Evolutionary conservation across 2,888 invertebrate species (phyloP), one percentile per base, ranked within the genome.

Genomic region (Strigamia crassipes): DNA sequence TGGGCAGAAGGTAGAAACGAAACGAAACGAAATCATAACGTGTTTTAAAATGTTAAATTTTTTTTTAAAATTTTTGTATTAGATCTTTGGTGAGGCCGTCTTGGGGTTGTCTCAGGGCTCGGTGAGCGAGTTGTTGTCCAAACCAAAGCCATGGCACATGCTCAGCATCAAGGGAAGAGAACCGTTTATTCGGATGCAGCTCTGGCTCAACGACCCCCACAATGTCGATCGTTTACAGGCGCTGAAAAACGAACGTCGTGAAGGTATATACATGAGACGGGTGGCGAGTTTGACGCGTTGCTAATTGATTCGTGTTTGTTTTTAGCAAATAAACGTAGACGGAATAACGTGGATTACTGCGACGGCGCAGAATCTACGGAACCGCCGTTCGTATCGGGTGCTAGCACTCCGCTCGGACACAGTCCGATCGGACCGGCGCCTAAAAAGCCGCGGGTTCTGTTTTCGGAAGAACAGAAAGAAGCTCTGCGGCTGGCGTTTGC

Each of bases 101-200:
- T 90, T 99, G 15, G 98, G 97, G 0, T 90, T 99, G 38, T 97
- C 97, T 0, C 98, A 99, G 89, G 98, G 96, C 13, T 96, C 98
- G 1, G 98, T 98, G 13, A 97, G 97, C 86, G 99, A 99, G 88
- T 90, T 99, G 83, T 91, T 99, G 9, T 97, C 97, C 83, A 98
- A 98, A 88, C 99, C 99, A 5, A 99, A 99, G 87, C 98, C 98
- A 0, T 99, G 99, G 98, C 97, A 97, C 87, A 97, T 98, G 97
- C 91, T 99, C 82, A 97, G 97, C 87, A 96, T 97, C 87, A 98
- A 98, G 88, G 99, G 99, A 0, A 91, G 98, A 41, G 99, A 99
- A 87, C 96, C 97, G 0, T 97, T 97, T 89, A 96, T 97, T 84
- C 91, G 96, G 81, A 97, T 97, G 97, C 97, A 98, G 87, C 88